Base-by-base conservation (phyloP, 2,888 invertebrate genomes). In the Altica lythri region DNA sequence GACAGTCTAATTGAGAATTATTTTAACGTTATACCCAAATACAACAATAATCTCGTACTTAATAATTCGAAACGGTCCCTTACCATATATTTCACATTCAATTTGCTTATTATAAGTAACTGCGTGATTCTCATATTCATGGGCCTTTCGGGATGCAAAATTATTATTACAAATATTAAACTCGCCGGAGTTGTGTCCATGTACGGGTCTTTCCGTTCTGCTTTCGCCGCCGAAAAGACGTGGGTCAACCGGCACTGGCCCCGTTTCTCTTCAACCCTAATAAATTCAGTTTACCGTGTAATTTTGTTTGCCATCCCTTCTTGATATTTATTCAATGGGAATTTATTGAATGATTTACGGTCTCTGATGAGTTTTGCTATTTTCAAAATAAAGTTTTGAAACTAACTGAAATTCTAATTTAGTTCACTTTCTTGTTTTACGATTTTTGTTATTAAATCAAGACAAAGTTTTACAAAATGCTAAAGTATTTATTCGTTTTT, bases 141-240 rank as follows among this genome's bases (percentile, higher is more conserved):
- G 59, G 60, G 55, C 56, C 59, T 54, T n/a, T 52, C 52, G 46
- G 57, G 59, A 60, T 59, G 55, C 57, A 54, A 50, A 63, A 51
- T 55, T 55, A 63, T 63, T 63, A 63, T 62, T 57, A 57, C 61
- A 59, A 60, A 64, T 61, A 63, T 62, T 61, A 65, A 60, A 63
- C 60, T 58, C 54, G 40, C 44, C 53, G 42, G 58, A 56, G 57
- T 54, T 40, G 12, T 25, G 42, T 34, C 46, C 49, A 22, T n/a
- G n/a, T n/a, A n/a, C 29, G 53, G 46, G 52, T 45, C 46, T 43
- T 55, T 46, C 34, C 40, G 49, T 18, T 22, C 40, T 40, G 32
- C 32, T 19, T 19, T 30, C 13, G 9, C 27, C 47, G 27, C 12
- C 37, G 25, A 27, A 19, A 49, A 30, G 40, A 49, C 49, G 40